Evolutionary conservation across 2,888 invertebrate species (phyloP), one percentile per base, ranked within the genome.

Genomic region (Himalopsyche tibetana): DNA sequence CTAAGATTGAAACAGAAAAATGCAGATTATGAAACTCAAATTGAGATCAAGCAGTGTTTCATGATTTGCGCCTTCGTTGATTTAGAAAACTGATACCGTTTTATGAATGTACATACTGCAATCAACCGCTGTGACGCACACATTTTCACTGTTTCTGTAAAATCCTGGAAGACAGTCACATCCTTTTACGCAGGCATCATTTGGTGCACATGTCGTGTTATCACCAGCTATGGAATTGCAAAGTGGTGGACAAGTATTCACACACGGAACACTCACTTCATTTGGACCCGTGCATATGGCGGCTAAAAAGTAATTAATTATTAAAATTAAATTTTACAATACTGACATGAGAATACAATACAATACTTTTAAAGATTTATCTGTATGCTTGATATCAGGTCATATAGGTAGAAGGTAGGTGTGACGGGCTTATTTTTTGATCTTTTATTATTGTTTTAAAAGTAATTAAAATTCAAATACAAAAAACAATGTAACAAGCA

Each of bases 131-230:
- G 79, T 79, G 38, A 87, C 87, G 69, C 87, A 87, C 11, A 51
- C 12, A 28, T 85, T 80, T 38, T 84, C 17, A 9, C 69, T 36
- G 36, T 85, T 83, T 45, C 85, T 82, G 1, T 85, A 80, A 55
- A 69, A 85, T 12, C 87, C 87, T 45, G 56, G 5, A 17, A 63
- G 56, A 36, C 87, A 87, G 12, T 38, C 28, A 38, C 87, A 87
- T 36, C 63, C 56, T 45, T 82, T 45, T 85, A 84, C 15, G 55
- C 74, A 55, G 17, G n/a, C 4, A 84, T 42, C 15, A 82, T 45
- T 19, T 63, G 6, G 36, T 42, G 51, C 8, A 80, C 40, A 17
- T 63, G 84, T 12, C 82, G 80, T 74, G 11, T 74, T 4, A 28
- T 74, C 28, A 74, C 38, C 40, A 63, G 45, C 17, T 80, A 82